Conservation (phyloP, 2,888 invertebrate species). For the Taphrorychus bicolor region DNA sequence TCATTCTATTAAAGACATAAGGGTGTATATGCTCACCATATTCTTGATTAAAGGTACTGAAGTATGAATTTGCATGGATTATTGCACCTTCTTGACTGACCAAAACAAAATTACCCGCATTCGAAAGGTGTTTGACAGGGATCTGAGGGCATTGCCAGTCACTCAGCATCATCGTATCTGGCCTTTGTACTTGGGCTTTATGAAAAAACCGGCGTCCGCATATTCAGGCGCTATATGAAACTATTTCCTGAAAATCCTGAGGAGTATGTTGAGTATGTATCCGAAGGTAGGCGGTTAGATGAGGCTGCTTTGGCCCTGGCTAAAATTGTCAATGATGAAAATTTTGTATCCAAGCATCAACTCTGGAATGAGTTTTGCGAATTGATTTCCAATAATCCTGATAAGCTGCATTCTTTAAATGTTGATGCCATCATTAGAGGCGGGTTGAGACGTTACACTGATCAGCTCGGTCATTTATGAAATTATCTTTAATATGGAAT, state of each 20-base stretch:
- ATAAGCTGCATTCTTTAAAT: slow-evolving; percentile 88
- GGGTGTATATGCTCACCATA: no score
- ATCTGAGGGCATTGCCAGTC: slow-evolving; percentile 94
- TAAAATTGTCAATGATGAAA: slow-evolving; percentile 94
- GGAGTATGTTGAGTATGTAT: slow-evolving; percentile 95
- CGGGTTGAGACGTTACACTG: slow-evolving; percentile 92
- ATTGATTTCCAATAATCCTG: slow-evolving; percentile 96
- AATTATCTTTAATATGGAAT: no score
- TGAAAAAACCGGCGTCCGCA: slow-evolving; percentile 91
- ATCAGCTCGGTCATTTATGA: slow-evolving; percentile 98
- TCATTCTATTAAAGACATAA: no score
- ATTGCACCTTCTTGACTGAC: slow-evolving; percentile 89
- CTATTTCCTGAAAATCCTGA: slow-evolving; percentile 95
- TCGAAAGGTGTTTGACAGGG: slow-evolving; percentile 92
- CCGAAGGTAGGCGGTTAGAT: slow-evolving; percentile 84
- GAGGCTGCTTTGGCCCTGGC: slow-evolving; percentile 95
- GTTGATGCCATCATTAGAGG: slow-evolving; percentile 97
- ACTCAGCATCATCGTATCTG: slow-evolving; percentile 98
- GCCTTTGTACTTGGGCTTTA: slow-evolving; percentile 93
- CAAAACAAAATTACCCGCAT: slow-evolving; percentile 92
- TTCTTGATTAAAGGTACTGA: no score
- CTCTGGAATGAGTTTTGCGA: slow-evolving; percentile 99
- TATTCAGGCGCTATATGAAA: slow-evolving; percentile 90
- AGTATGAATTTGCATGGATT: slow-evolving; percentile 99
- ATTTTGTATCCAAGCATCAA: slow-evolving; percentile 97